Evolutionary conservation across 92 coral and sea anemone genomes (phyloP), one percentile per base, ranked within the genome.

Genomic region (Hydrozoanthus gracilis): DNA sequence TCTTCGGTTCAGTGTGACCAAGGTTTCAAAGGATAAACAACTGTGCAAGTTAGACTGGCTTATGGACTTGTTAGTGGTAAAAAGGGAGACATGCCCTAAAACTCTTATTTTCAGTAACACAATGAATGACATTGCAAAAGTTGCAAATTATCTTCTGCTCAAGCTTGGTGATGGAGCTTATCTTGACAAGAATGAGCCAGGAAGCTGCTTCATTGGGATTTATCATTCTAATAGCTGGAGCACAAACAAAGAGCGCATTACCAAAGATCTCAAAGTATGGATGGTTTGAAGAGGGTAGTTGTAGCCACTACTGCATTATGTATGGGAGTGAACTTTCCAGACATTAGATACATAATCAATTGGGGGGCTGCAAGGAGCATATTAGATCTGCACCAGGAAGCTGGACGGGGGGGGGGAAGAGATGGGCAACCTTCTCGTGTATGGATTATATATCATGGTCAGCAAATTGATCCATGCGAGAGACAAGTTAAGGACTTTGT

Each of bases 401-500:
- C 69, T 3, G 87, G 78, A n/a, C n/a, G n/a, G 10, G 49, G 78
- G 7, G 87, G 78, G 11, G 87, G 87, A 6, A 50, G 67, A 69
- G 87, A 83, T 68, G 87, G 87, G 3, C 3, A 16, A 12, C 47
- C 16, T n/a, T 48, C 79, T 13, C 92, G 91, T 74, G 83, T 93
- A 15, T 4, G 91, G 6, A 50, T 76, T 0, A 8, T 93, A 9
- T 91, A 89, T 70, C 92, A 93, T 89, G 94, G 96, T 3, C 93
- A 89, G 20, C 93, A 93, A 48, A 77, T 56, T 51, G 88, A 77
- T 9, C 94, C 80, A 39, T 93, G 93, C 51, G 94, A 91, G 46
- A 62, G 44, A 46, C 92, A 89, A 20, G 91, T 93, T 0, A 91
- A 91, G 49, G 94, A 91, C 51, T 93, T 93, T 88, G 73, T 93